A percentile compares a stretch with the other conserved stretches of the same genome.
Conservation (phyloP, 2,888 invertebrate genomes). For the Scelioninae gen. 2 region DNA sequence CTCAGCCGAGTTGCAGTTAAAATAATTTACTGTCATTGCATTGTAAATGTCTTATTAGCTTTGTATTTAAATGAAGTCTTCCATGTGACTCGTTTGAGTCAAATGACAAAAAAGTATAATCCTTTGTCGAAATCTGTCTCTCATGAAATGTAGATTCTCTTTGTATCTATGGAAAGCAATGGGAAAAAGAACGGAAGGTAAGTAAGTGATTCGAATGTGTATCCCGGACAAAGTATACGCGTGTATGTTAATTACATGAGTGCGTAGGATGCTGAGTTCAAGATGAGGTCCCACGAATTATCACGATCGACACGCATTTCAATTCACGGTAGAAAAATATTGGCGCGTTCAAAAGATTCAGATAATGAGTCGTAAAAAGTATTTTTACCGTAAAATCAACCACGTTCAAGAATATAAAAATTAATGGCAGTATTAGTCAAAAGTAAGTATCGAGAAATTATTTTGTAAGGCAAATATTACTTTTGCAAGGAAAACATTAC, state of each 20-base stretch:
- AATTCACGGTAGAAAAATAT: conserved; percentile 27
- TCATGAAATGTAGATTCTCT: conserved; percentile 46
- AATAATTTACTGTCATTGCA: conserved; percentile 46
- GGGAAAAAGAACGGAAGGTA: conserved; percentile 32
- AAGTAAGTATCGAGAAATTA: too few species aligned
- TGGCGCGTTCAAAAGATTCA: conserved; percentile 15
- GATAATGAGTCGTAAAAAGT: conserved; percentile 19
- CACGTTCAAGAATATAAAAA: too few species aligned
- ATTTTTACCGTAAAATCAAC: too few species aligned
- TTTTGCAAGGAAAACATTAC: too few species aligned
- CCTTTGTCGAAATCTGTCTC: conserved; percentile 36
- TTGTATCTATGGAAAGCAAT: conserved; percentile 38
- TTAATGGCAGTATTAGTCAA: too few species aligned
- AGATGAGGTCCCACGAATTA: conserved; percentile 43
- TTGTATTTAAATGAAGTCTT: conserved; percentile 48
- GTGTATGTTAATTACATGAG: conserved; percentile 45
- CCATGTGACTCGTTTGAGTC: conserved; percentile 12
- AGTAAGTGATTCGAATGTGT: conserved; percentile 27
- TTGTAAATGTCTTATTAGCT: conserved; percentile 48
- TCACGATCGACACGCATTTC: conserved; percentile 53
- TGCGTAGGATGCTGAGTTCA: conserved; percentile 45
- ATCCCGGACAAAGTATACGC: conserved; percentile 18
- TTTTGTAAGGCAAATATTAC: too few species aligned
- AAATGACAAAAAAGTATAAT: conserved; percentile 26
- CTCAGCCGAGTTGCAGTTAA: conserved; percentile 24